These are phyloP conservation scores for Drosophila nigricruria DNA, from an alignment of 2,888 invertebrate species.

Conservation along the genomic window DNA sequence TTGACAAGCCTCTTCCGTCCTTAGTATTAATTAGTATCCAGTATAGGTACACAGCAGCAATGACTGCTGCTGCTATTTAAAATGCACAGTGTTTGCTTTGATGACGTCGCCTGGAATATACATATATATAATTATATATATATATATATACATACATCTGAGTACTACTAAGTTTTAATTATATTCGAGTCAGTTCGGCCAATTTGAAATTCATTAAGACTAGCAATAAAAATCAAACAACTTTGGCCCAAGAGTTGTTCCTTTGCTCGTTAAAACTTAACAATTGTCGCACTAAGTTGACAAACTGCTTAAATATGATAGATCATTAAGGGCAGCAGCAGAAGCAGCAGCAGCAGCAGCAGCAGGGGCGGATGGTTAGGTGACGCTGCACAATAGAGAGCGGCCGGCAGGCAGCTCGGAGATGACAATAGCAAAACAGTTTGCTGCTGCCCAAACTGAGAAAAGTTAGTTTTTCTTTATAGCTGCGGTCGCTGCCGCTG, in stretches of 20 bases:
- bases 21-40: constrained; percentile 14
- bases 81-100: constrained; percentile 17
- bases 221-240: constrained; percentile 42
- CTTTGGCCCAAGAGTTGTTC: constrained; percentile 15
- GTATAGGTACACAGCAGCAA: neutral
- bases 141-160: neutral
- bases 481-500: constrained; percentile 25
- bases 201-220: constrained; percentile 65
- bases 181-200: constrained; percentile 24
- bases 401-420: neutral
- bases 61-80: constrained; percentile 11
- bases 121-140: neutral
- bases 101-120: constrained; percentile 6
- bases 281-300: constrained; percentile 63
- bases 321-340: constrained; percentile 22
- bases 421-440: constrained; percentile 40
- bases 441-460: constrained; percentile 52
- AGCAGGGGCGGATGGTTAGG: neutral
- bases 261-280: constrained; percentile 54
- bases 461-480: constrained; percentile 49
- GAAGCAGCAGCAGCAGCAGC: neutral
- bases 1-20: constrained; percentile 17
- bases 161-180: constrained; percentile 1
- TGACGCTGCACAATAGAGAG: constrained; percentile 11
- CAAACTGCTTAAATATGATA: constrained; percentile 55